Evolutionary conservation across 2,113 vertebrate genomes (phyloP), one percentile per base, ranked within the genome.

Genomic region (Rhizomys pruinosus): DNA sequence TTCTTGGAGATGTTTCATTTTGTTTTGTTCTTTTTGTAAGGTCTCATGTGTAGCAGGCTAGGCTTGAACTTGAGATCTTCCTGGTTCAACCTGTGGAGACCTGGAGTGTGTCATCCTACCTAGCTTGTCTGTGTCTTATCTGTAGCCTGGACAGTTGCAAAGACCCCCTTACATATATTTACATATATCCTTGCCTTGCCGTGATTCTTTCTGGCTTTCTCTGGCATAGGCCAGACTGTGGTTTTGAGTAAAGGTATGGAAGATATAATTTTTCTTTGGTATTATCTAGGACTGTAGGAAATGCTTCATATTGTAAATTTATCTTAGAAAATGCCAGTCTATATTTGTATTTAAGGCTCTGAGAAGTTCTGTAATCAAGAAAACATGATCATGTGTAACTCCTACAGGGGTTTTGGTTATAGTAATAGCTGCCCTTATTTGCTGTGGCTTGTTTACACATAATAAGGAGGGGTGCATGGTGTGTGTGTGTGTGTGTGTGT

Each of bases 221-320:
- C 5, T n/a, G 57, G 17, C 29, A 34, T 27, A 44, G 52, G 37
- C 72, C n/a, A 59, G 34, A 69, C 20, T 6, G 2, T 59, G 69
- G n/a, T 86, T 93, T 78, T 92, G 61, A 90, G 44, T 59, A 23
- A 16, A 44, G 7, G 29, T n/a, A 44, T 89, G 84, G 93, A 95
- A 52, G 82, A 89, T 91, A 79, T 25, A 34, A 29, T 34, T 84
- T 85, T 86, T 61, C 32, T 88, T 90, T 78, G 93, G 90, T 88
- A 81, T 73, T 64, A 72, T 47, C 20, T 34, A 37, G 37, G 84
- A 74, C n/a, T 90, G 42, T 57, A 59, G 72, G 61, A 87, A 97
- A 86, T 86, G 55, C 34, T 84, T 23, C 25, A 17, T 4, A 5
- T 57, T 42, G 17, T 69, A 7, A 29, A 69, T 78, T 52, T 89